phyloP scores from a whole-genome alignment of 2,797 vertebrate genomes.

The Cetoscarus ocellatus region DNA sequence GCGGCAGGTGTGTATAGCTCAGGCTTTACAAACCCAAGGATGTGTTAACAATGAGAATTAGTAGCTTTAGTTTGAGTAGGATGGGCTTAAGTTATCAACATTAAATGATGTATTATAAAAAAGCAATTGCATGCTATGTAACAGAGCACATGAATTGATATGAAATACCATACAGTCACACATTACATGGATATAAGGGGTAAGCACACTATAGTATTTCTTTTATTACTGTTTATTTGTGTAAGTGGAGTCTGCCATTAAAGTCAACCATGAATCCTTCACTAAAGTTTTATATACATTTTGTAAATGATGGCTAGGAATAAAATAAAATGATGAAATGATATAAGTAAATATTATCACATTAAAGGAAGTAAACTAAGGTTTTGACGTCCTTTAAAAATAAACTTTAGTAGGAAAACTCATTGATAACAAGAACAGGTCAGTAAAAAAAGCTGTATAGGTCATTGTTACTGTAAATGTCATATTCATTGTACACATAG shows the following conservation, averaged over 20 bases:
- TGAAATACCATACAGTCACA: not conserved
- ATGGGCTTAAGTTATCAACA: not conserved
- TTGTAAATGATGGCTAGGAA: not conserved
- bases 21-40: conserved; percentile 35
- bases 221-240: not conserved
- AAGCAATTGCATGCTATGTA: not conserved
- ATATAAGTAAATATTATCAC: not conserved
- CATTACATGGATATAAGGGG: not conserved
- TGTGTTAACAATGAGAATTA: conserved; percentile 6
- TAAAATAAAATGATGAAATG: not conserved
- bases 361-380: too few species aligned
- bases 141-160: not conserved
- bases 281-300: not conserved
- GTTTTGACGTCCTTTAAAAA: too few species aligned
- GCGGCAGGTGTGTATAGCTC: conserved; percentile 32
- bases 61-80: not conserved
- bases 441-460: too few species aligned
- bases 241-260: too few species aligned
- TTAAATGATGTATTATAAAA: not conserved
- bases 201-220: not conserved
- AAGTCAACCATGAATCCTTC: not conserved
- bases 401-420: too few species aligned
- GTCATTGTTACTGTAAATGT: too few species aligned
- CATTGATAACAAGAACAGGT: too few species aligned
- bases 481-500: too few species aligned